Conservation (phyloP, 2,113 vertebrate species). For the Butorides virescens region DNA sequence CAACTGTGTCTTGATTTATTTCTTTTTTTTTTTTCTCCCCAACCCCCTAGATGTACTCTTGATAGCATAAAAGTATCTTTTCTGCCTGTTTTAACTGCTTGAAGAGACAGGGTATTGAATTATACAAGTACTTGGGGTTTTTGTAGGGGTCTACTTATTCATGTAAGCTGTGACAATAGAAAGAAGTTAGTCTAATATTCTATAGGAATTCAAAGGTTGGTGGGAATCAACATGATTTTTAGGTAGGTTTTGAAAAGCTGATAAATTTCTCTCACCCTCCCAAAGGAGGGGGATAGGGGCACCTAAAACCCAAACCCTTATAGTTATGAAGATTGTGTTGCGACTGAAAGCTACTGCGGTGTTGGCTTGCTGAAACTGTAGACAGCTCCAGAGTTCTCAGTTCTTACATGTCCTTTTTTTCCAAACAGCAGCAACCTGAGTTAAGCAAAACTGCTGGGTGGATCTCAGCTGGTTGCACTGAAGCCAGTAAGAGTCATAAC, state of each 20-base stretch:
- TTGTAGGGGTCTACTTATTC: background rate
- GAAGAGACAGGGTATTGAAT: background rate
- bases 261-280: background rate
- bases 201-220: background rate
- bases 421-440: background rate
- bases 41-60: background rate
- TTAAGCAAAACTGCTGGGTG: background rate
- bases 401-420: accelerated
- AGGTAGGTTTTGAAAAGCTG: background rate
- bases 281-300: background rate
- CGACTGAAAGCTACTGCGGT: background rate
- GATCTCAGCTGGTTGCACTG: background rate
- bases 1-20: background rate
- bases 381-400: background rate
- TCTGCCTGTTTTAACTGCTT: background rate
- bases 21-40: background rate
- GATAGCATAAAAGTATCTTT: background rate
- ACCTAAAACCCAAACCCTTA: background rate
- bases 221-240: background rate
- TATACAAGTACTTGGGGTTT: background rate
- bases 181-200: background rate
- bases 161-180: background rate
- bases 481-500: accelerated
- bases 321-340: accelerated
- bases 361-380: background rate